Conservation (phyloP, 1,140 invertebrate genomes). For the Diplogasteroides magnus region DNA sequence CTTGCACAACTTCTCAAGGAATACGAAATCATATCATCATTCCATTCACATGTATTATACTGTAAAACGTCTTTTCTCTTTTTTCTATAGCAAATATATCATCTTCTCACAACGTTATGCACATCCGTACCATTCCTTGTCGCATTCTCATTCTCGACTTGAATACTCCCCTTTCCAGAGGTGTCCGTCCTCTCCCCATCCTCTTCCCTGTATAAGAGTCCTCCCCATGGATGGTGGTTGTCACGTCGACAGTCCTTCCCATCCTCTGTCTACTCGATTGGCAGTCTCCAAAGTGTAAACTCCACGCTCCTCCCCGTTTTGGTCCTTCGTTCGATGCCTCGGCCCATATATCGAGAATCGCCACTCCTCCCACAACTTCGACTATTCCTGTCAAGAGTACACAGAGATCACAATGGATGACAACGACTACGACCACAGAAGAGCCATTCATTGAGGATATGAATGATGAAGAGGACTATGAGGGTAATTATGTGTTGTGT, state of each 20-base stretch:
- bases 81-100: too few species aligned
- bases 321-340: slow-evolving; percentile 22
- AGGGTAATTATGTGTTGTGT: not conserved
- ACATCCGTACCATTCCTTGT: not conserved
- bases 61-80: too few species aligned
- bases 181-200: not conserved
- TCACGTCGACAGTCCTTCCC: slow-evolving; percentile 25
- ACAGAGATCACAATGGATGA: slow-evolving; percentile 8
- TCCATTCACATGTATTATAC: too few species aligned
- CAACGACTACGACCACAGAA: slow-evolving; percentile 8
- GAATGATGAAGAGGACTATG: not conserved
- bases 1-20: too few species aligned
- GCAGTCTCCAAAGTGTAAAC: slow-evolving; percentile 26
- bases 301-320: slow-evolving; percentile 20
- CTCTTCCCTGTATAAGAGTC: not conserved
- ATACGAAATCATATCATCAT: too few species aligned
- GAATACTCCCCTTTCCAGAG: slow-evolving; percentile 4
- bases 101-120: too few species aligned
- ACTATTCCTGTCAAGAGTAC: not conserved
- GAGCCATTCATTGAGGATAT: slow-evolving; percentile 9
- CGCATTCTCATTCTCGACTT: not conserved
- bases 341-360: not conserved
- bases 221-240: slow-evolving; percentile 16
- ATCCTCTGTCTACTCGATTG: slow-evolving; percentile 30
- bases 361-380: not conserved